A percentile compares a stretch with the other conserved stretches of the same genome.
phyloP scores from a whole-genome alignment of 1,140 invertebrate genomes.

The Pseudobourletiella spinata region DNA sequence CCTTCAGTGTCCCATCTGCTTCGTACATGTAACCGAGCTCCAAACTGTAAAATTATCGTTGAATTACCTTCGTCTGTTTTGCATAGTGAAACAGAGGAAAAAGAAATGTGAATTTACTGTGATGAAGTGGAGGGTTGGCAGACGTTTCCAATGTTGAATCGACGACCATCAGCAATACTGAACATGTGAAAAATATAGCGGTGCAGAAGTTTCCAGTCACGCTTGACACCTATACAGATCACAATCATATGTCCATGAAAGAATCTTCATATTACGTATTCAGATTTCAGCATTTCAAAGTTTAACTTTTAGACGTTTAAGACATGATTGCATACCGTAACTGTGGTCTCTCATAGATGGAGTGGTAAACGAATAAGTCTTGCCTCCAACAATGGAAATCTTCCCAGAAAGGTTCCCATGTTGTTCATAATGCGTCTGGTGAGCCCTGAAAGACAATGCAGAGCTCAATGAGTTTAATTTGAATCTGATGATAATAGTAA shows the following conservation, averaged over 20 bases:
- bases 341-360: constrained; percentile 56
- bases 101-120: constrained; percentile 42
- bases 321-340: too few species aligned
- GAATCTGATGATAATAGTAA: too few species aligned
- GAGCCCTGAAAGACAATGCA: constrained; percentile 49
- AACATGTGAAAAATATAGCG: constrained; percentile 62
- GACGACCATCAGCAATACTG: constrained; percentile 52
- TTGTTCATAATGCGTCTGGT: constrained; percentile 66
- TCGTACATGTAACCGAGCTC: constrained; percentile 55
- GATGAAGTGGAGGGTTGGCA: constrained; percentile 55
- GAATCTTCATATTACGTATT: too few species aligned
- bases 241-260: too few species aligned
- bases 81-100: not conserved
- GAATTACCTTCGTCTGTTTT: not conserved
- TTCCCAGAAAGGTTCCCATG: constrained; percentile 49
- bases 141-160: constrained; percentile 53
- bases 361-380: constrained; percentile 43
- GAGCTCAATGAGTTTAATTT: too few species aligned
- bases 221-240: constrained; percentile 45
- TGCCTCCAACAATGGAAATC: constrained; percentile 47
- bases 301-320: constrained; percentile 19
- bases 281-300: too few species aligned
- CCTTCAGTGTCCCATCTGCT: constrained; percentile 47
- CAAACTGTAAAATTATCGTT: constrained; percentile 44
- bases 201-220: constrained; percentile 61